Base-by-base conservation (phyloP, 2,797 vertebrate genomes). In the Poecile montanus region DNA sequence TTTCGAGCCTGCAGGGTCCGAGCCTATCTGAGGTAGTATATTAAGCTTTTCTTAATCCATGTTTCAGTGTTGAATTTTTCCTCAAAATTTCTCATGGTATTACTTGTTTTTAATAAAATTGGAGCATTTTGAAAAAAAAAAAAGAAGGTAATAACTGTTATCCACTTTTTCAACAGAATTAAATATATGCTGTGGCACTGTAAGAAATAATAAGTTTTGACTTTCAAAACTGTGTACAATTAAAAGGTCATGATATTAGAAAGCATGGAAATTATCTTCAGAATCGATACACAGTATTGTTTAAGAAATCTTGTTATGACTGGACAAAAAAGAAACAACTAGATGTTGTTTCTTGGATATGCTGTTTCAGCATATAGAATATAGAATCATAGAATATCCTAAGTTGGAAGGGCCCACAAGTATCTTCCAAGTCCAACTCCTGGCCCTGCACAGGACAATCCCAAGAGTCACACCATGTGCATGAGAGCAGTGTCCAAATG, bases 1-100 rank as follows among this genome's bases (percentile, higher is more conserved):
- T 98, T 99, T 97, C 97, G 98, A 97, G 98, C 98, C 84, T 98
- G 98, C 87, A 97, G 94, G 91, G 97, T 98, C 50, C 98, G 98
- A 60, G 97, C 98, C 29, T 98, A 98, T 88, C 94, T 99, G 86
- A 98, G 99, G 99, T 99, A 97, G 50, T 34, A 9, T 66, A 51
- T 63, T 61, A 82, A 62, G 11, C 22, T 8, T 85, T 5, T 70
- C 58, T 63, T 74, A 65, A 53, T 34, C 21, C n/a, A 4, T 77
- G 47, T 65, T 89, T 86, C 23, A 82, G 6, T 47, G 11, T 48
- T 68, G n/a, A 34, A 51, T 48, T 83, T 66, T 82, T 61, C 6
- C 23, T 40, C 12, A 7, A 32, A 53, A 73, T 56, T 93, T 81
- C 54, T 77, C 7, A 6, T 60, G 14, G 1, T 88, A 32, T 80